Percentiles rank a stretch among this genome's conserved stretches.
phyloP scores from a whole-genome alignment of 1,140 invertebrate genomes.

The Thaumatotibia leucotreta region DNA sequence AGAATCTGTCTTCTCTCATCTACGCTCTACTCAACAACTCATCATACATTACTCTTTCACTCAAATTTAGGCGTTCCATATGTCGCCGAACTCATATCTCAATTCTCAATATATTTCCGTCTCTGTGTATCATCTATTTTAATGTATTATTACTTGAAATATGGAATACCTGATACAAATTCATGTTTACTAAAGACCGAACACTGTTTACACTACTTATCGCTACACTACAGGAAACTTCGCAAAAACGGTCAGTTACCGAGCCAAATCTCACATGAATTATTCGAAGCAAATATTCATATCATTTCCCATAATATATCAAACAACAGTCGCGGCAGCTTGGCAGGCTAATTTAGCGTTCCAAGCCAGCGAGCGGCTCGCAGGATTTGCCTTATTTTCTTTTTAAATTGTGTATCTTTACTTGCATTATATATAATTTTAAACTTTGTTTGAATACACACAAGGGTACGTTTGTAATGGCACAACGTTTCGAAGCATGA shows the following conservation, averaged over 20 bases:
- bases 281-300: conserved; percentile 23
- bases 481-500: background rate
- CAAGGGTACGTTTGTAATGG: background rate
- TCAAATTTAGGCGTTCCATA: no score
- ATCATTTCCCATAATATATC: conserved; percentile 47
- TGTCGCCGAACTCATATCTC: no score
- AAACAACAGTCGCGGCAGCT: conserved; percentile 36
- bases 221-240: background rate
- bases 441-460: background rate
- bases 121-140: no score
- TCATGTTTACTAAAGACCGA: background rate
- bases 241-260: conserved; percentile 20
- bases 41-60: no score
- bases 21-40: no score
- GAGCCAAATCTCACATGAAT: conserved; percentile 19
- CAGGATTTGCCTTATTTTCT: conserved; percentile 27
- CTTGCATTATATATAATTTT: background rate
- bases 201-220: background rate
- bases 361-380: conserved; percentile 35
- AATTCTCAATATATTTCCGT: no score
- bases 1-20: no score
- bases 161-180: background rate
- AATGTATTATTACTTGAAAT: no score
- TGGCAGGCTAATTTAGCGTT: conserved; percentile 53
- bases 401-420: background rate